Conservation (phyloP, 1,140 invertebrate genomes). For the Polypedilum vanderplanki region DNA sequence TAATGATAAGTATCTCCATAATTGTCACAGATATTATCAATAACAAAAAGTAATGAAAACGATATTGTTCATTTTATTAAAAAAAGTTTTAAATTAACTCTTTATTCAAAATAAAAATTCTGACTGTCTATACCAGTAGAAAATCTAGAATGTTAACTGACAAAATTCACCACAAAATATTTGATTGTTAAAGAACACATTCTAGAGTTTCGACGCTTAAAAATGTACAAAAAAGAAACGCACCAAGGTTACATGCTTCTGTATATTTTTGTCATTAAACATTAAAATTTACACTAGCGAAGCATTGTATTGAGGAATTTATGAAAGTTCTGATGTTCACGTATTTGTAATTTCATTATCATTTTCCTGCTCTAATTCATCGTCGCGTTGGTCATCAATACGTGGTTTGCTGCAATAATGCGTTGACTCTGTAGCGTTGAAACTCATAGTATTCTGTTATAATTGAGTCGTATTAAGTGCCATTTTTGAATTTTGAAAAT, state of each 20-base stretch:
- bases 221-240: too few species aligned
- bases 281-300: neutral
- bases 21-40: slow-evolving; percentile 25
- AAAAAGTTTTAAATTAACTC: too few species aligned
- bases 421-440: too few species aligned
- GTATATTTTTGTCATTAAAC: too few species aligned
- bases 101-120: neutral
- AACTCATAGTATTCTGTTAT: too few species aligned
- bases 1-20: slow-evolving; percentile 26
- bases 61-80: neutral
- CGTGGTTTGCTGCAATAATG: neutral
- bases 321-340: neutral
- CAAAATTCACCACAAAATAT: neutral
- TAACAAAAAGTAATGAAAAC: slow-evolving; percentile 39
- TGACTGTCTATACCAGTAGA: neutral
- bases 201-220: too few species aligned
- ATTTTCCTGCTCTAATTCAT: neutral
- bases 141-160: neutral
- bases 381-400: neutral
- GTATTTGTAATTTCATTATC: too few species aligned
- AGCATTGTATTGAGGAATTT: neutral
- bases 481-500: neutral
- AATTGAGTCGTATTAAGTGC: neutral
- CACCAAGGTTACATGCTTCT: too few species aligned
- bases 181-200: neutral